phyloP scores from a whole-genome alignment of 2,797 vertebrate species.

The Hypotaenidia okinawae region DNA sequence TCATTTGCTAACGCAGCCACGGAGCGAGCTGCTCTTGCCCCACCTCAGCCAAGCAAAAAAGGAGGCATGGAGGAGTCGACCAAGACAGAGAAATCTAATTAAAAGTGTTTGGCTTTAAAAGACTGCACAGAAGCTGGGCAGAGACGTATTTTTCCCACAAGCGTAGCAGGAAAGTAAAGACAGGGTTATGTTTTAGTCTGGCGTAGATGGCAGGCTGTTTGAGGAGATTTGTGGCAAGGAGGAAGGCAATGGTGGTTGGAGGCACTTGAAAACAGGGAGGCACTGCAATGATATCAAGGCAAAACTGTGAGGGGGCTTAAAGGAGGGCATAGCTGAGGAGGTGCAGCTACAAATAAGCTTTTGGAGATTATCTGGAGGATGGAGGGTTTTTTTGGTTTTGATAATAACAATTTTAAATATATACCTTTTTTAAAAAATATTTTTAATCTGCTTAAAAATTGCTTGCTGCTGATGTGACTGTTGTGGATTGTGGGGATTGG shows the following conservation, averaged over 20 bases:
- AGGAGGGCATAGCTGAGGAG: not conserved
- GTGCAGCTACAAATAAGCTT: not conserved
- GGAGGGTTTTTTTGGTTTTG: not conserved
- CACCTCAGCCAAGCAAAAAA: not conserved
- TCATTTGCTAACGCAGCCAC: not conserved
- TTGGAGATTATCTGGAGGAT: not conserved
- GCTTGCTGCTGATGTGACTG: not conserved
- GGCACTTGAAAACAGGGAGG: not conserved
- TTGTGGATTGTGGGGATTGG: not conserved
- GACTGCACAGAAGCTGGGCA: not conserved
- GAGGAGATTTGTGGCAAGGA: not conserved
- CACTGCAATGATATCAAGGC: not conserved
- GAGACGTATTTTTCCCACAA: not conserved
- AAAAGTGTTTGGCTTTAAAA: not conserved
- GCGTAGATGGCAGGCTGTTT: not conserved
- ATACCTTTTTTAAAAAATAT: not conserved
- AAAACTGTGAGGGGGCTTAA: not conserved
- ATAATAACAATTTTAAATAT: not conserved
- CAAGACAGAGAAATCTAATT: slow-evolving; percentile 5
- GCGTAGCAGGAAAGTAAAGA: not conserved
- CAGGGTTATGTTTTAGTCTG: not conserved
- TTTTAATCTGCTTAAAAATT: not conserved
- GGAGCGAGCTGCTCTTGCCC: not conserved
- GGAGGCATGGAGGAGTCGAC: not conserved
- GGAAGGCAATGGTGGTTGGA: not conserved